A percentile compares a stretch with the other conserved stretches of the same genome.
Conservation (phyloP, 1,140 invertebrate genomes). For the Oryzaephilus surinamensis region DNA sequence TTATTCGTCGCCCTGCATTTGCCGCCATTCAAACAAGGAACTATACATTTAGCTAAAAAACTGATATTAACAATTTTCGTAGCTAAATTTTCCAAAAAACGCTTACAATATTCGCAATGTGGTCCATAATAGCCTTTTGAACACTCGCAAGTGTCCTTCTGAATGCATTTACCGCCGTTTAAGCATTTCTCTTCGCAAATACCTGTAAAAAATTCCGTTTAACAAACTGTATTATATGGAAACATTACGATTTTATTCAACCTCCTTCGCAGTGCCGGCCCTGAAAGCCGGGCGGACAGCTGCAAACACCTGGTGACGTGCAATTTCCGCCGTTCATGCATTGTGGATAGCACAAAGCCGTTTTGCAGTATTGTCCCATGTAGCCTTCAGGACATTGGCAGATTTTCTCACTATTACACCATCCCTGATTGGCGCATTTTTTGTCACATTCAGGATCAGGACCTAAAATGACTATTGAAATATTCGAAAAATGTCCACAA, state of each 20-base stretch:
- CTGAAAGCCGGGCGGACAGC: constrained; percentile 78
- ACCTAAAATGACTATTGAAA: constrained; percentile 41
- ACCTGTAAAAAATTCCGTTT: constrained; percentile 47
- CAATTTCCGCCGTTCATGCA: constrained; percentile 89
- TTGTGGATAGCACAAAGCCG: constrained; percentile 81
- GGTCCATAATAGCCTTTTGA: constrained; percentile 81
- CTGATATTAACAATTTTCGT: not conserved
- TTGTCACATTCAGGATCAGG: constrained; percentile 80
- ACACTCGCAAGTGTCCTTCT: constrained; percentile 85
- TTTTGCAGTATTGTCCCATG: constrained; percentile 78
- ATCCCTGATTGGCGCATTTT: constrained; percentile 72
- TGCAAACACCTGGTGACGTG: constrained; percentile 75
- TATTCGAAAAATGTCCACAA: not conserved
- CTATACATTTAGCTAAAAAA: constrained; percentile 69
- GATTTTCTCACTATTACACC: constrained; percentile 69
- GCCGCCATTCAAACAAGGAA: constrained; percentile 77
- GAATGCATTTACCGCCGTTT: constrained; percentile 89
- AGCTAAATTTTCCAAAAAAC: constrained; percentile 1
- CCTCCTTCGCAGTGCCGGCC: constrained; percentile 88
- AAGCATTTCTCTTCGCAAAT: constrained; percentile 84
- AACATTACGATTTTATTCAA: constrained; percentile 32
- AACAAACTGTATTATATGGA: not conserved
- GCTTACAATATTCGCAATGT: constrained; percentile 82
- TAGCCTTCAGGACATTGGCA: constrained; percentile 83
- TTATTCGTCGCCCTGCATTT: constrained; percentile 76